Evolutionary conservation across 2,797 vertebrate species (phyloP), one percentile per base, ranked within the genome.

Genomic region (Pseudopleuronectes americanus): DNA sequence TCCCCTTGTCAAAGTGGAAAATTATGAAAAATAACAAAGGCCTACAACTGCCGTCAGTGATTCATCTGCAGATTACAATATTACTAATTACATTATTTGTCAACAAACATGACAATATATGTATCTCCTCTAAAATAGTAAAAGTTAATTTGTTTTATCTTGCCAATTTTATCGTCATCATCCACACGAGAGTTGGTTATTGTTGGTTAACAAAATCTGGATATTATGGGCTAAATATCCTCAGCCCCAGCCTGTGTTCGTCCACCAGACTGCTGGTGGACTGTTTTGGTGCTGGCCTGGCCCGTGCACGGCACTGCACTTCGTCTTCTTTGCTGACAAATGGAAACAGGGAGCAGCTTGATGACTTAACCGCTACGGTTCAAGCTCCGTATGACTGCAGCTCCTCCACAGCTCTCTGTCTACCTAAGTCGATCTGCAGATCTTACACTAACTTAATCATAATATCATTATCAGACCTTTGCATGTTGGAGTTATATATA

Each of bases 291-390:
- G 61, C 33, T 53, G 68, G 64, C n/a, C 59, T 14, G 76, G 58
- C 41, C 38, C 48, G 36, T 68, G 57, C 55, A 57, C 9, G 4
- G 45, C 68, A 10, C 53, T 73, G 62, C 67, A 57, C 69, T 75
- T 52, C 38, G 57, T 80, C 56, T 83, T 36, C 55, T 62, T 41
- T 89, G 85, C 86, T 89, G 86, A 88, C 87, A 72, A 72, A 71
- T 73, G 66, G 53, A 88, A 86, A 85, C 75, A 24, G 64, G 57
- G 79, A 85, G 66, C 76, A 78, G 77, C 57, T 68, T 68, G 84
- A 80, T 84, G 83, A 89, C 74, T 82, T 73, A 79, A 66, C 66
- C 59, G 55, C 65, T 6, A 58, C 31, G 49, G 75, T 77, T 83
- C 71, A 74, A 36, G 64, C 78, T 80, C 72, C 65, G 70, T 76